Percentiles rank a stretch among this genome's conserved stretches.
phyloP scores from a whole-genome alignment of 2,797 vertebrate species.

The Heteromormyrus szaboi region DNA sequence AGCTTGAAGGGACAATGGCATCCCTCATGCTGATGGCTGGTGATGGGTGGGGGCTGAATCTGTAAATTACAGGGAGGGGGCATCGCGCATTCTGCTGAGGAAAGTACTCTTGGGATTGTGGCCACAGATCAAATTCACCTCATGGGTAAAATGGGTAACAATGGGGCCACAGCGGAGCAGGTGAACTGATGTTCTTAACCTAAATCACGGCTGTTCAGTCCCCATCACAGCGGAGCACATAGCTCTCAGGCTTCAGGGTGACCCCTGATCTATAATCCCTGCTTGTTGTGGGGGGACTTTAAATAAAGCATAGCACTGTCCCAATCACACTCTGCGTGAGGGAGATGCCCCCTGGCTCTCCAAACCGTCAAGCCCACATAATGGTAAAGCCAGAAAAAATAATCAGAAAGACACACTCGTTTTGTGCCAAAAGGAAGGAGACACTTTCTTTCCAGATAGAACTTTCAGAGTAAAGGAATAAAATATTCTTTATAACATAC shows the following conservation, averaged over 20 bases:
- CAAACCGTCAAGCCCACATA: not conserved
- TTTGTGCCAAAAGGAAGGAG: not conserved
- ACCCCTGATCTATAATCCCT: not conserved
- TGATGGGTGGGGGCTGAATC: not conserved
- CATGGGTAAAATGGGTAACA: not conserved
- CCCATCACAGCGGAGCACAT: not conserved
- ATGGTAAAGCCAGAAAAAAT: not conserved
- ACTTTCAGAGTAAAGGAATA: not conserved
- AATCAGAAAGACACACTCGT: not conserved
- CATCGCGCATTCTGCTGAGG: not conserved
- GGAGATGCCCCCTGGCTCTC: not conserved
- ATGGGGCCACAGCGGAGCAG: not conserved
- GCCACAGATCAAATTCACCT: not conserved
- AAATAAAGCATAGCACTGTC: not conserved
- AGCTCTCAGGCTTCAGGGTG: not conserved
- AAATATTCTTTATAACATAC: not conserved
- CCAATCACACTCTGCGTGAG: not conserved
- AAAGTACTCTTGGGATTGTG: not conserved
- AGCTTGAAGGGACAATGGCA: not conserved
- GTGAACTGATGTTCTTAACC: not conserved
- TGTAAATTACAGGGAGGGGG: not conserved
- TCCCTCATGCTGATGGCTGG: not conserved
- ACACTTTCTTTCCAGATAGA: not conserved
- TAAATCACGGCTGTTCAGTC: not conserved
- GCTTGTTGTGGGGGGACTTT: not conserved